Evolutionary conservation across 2,888 invertebrate genomes (phyloP).

Genomic region (Rhagophthalmus giganteus): DNA sequence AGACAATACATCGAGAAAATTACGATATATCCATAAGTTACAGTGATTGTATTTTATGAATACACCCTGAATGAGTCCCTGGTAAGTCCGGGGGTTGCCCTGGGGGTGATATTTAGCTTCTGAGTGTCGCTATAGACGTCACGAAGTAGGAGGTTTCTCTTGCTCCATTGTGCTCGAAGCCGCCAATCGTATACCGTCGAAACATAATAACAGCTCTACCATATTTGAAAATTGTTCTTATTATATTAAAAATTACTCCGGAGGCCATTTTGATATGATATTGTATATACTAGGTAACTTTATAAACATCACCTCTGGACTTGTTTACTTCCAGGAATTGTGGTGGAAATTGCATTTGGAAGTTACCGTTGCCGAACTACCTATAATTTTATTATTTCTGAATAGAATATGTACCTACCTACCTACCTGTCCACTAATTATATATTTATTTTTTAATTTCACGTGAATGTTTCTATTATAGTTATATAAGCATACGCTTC

Average conservation of each 20-base stretch:
- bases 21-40: too few species aligned
- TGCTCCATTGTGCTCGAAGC: constrained; percentile 38
- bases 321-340: not conserved
- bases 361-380: too few species aligned
- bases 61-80: constrained; percentile 7
- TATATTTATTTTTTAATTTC: too few species aligned
- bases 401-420: too few species aligned
- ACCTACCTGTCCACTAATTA: too few species aligned
- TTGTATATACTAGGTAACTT: constrained; percentile 2
- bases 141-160: constrained; percentile 40
- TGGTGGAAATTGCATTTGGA: too few species aligned
- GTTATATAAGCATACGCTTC: too few species aligned
- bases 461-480: too few species aligned
- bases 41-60: not conserved
- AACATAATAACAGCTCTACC: constrained; percentile 49
- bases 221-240: constrained; percentile 56
- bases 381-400: too few species aligned
- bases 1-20: too few species aligned
- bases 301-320: not conserved
- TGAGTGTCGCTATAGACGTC: constrained; percentile 29
- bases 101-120: constrained; percentile 18
- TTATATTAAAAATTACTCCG: constrained; percentile 50
- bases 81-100: constrained; percentile 1
- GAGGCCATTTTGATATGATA: constrained; percentile 47
- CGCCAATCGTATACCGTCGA: constrained; percentile 36